These are phyloP conservation scores for Microtus pennsylvanicus DNA, from an alignment of 2,113 vertebrate genomes.

Conservation along the genomic window DNA sequence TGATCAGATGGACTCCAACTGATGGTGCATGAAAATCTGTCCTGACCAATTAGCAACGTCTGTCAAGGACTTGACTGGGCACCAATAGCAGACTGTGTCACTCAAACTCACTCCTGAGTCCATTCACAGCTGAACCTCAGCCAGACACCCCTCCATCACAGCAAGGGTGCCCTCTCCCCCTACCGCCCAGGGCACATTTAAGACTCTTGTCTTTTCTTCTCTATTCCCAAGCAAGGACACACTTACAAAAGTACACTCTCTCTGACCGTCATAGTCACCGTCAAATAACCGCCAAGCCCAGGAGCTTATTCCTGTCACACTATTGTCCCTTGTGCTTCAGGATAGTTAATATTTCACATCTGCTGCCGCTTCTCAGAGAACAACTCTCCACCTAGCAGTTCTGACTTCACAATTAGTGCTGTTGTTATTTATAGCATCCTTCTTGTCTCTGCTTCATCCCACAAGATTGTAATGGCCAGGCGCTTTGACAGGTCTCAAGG, in stretches of 20 bases:
- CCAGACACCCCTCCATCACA: not conserved
- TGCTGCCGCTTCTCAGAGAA: slow-evolving; percentile 60
- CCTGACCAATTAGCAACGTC: not conserved
- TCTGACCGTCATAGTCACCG: not conserved
- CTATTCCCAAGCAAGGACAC: slow-evolving; percentile 30
- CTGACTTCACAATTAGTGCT: slow-evolving; percentile 55
- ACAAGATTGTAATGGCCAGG: slow-evolving; percentile 56
- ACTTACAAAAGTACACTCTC: slow-evolving; percentile 46
- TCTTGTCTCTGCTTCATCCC: slow-evolving; percentile 54
- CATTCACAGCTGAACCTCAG: not conserved
- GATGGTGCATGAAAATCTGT: not conserved
- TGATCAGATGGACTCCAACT: not conserved
- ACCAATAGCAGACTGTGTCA: not conserved
- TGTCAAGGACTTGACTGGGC: not conserved
- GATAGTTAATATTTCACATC: slow-evolving; percentile 54
- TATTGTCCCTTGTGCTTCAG: slow-evolving; percentile 47
- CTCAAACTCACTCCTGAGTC: not conserved
- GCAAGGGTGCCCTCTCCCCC: not conserved
- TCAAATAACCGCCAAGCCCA: slow-evolving; percentile 29
- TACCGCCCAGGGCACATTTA: not conserved
- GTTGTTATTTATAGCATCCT: slow-evolving; percentile 70
- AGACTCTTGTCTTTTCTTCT: slow-evolving; percentile 29
- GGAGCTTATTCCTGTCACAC: slow-evolving; percentile 37
- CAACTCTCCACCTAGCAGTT: slow-evolving; percentile 62
- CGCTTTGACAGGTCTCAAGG: slow-evolving; percentile 67